Evolutionary conservation across 30 jellyfish, hydroid and myxozoan species (phyloP).

Genomic region (Chironex yamaguchii): DNA sequence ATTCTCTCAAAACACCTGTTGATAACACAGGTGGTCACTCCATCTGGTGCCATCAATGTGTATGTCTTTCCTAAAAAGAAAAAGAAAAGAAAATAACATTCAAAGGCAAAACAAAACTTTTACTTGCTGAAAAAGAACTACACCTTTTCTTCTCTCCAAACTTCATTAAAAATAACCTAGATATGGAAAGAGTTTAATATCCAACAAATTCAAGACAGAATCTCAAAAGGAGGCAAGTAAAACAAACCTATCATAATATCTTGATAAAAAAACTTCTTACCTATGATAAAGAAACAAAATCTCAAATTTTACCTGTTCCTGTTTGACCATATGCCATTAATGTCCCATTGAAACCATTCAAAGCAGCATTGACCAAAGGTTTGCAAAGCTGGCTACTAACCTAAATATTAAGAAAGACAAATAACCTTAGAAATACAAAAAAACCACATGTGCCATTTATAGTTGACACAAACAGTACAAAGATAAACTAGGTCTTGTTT

Average conservation of each 20-base stretch:
- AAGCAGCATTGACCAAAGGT: slow-evolving; percentile 67
- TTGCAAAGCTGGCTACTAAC: slow-evolving; percentile 51
- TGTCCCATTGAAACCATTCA: slow-evolving; percentile 78
- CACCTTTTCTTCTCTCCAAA: too few relatives aligned
- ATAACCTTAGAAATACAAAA: neutral
- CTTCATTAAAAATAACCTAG: too few relatives aligned
- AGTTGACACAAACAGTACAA: slow-evolving; percentile 90
- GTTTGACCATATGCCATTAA: slow-evolving; percentile 92
- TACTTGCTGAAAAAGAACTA: too few relatives aligned
- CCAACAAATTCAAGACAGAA: too few relatives aligned
- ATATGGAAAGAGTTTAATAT: too few relatives aligned
- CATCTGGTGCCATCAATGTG: slow-evolving; percentile 93
- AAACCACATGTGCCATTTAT: slow-evolving; percentile 92
- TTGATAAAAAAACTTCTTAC: too few relatives aligned
- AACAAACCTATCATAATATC: too few relatives aligned
- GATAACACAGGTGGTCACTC: slow-evolving; percentile 81
- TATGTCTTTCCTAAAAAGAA: slow-evolving; percentile 84
- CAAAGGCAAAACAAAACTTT: too few relatives aligned
- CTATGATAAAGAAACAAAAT: too few relatives aligned
- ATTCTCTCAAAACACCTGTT: slow-evolving; percentile 78
- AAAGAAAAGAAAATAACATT: too few relatives aligned
- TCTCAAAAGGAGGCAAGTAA: too few relatives aligned
- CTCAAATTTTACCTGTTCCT: slow-evolving; percentile 98
- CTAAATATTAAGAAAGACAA: neutral
- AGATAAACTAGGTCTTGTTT: slow-evolving; percentile 85